A percentile compares a stretch with the other conserved stretches of the same genome.
Conservation (phyloP, 2,113 vertebrate genomes). For the Onychostruthus taczanowskii region DNA sequence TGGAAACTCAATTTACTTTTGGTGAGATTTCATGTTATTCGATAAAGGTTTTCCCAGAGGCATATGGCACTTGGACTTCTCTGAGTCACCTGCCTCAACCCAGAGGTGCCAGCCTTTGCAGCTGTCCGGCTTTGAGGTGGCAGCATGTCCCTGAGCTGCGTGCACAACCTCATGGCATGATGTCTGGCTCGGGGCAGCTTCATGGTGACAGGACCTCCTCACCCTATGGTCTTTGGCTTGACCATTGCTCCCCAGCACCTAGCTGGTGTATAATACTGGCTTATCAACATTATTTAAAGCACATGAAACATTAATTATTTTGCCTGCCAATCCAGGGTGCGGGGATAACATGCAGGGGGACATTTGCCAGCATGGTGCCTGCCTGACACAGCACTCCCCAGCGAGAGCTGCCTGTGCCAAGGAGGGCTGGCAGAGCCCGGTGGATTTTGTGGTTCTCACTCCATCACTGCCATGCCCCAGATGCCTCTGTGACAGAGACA, state of each 20-base stretch:
- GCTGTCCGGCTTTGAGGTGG: not conserved
- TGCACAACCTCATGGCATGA: fast-evolving
- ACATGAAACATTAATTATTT: not conserved
- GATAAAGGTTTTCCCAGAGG: not conserved
- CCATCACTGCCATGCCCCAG: fast-evolving
- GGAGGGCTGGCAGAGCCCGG: not conserved
- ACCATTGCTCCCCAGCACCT: not conserved
- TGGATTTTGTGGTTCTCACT: fast-evolving
- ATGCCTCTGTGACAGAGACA: not conserved
- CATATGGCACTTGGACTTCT: not conserved
- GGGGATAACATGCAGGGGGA: not conserved
- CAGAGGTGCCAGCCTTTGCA: not conserved
- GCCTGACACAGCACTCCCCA: fast-evolving
- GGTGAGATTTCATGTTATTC: not conserved
- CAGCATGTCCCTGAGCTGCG: not conserved
- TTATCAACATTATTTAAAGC: not conserved
- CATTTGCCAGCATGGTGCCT: fast-evolving
- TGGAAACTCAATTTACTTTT: constrained; percentile 27
- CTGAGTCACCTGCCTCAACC: not conserved
- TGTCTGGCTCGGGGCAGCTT: not conserved
- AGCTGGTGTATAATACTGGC: not conserved
- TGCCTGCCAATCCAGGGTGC: not conserved
- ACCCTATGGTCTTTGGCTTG: not conserved
- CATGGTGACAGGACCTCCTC: fast-evolving
- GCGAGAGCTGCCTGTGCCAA: fast-evolving